Percentiles rank a stretch among this genome's conserved stretches.
phyloP scores from a whole-genome alignment of 2,888 invertebrate species.

The Lysandra bellargus region DNA sequence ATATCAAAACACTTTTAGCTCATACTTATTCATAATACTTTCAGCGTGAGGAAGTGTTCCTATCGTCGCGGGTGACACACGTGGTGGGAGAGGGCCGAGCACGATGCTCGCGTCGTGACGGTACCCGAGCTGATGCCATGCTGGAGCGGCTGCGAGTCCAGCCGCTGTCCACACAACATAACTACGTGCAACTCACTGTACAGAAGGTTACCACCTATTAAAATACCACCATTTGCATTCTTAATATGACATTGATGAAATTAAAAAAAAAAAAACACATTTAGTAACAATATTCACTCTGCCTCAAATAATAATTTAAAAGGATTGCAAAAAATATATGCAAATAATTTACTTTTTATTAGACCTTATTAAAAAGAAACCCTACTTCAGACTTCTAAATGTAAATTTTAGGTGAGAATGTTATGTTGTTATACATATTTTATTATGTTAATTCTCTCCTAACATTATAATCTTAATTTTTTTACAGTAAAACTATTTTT shows the following conservation, averaged over 20 bases:
- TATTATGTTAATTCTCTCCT: background rate
- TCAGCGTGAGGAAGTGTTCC: constrained; percentile 82
- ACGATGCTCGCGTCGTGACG: constrained; percentile 56
- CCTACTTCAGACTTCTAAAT: background rate
- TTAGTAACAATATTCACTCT: background rate
- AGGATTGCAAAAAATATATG: too few relatives aligned
- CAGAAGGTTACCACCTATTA: constrained; percentile 57
- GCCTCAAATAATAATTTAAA: background rate
- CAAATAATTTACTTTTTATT: too few relatives aligned
- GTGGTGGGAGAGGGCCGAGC: constrained; percentile 61
- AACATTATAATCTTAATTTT: too few relatives aligned
- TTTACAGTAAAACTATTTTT: background rate
- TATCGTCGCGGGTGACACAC: constrained; percentile 81
- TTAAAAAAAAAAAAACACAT: background rate
- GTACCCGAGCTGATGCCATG: constrained; percentile 89
- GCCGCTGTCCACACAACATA: constrained; percentile 57
- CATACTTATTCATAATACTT: constrained; percentile 37
- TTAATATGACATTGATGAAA: background rate
- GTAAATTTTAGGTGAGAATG: background rate
- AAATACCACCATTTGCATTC: constrained; percentile 34
- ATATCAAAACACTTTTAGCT: background rate
- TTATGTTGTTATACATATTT: background rate
- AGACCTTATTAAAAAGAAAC: too few relatives aligned
- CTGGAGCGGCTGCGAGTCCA: constrained; percentile 84
- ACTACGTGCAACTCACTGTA: constrained; percentile 64